Conservation (phyloP, 1,140 invertebrate genomes). For the Araneus ventricosus region DNA sequence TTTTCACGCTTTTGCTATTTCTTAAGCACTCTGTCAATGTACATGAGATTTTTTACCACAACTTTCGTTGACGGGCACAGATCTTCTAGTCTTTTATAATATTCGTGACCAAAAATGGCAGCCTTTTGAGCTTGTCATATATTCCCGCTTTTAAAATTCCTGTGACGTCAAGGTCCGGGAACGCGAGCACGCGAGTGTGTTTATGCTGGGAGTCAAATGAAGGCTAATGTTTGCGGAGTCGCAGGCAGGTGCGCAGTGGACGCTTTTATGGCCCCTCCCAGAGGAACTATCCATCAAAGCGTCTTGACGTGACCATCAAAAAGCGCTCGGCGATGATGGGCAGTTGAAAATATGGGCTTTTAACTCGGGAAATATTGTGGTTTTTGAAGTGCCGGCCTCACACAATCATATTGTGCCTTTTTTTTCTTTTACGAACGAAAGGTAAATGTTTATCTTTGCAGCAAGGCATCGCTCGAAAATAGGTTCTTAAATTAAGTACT, state of each 20-base stretch:
- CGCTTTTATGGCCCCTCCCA: neutral
- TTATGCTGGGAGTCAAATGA: neutral
- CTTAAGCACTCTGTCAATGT: too few species aligned
- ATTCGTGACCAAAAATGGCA: neutral
- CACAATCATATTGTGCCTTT: too few species aligned
- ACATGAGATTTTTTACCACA: too few species aligned
- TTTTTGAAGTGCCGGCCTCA: neutral
- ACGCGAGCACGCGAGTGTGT: neutral
- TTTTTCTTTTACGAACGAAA: neutral
- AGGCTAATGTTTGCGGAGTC: neutral
- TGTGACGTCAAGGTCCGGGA: neutral
- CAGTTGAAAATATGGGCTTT: neutral
- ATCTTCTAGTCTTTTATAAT: too few species aligned
- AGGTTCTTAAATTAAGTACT: too few species aligned
- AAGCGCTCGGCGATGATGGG: neutral
- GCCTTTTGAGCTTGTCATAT: neutral
- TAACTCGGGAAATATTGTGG: neutral
- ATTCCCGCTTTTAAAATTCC: neutral
- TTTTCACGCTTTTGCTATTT: too few species aligned
- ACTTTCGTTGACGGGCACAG: too few species aligned
- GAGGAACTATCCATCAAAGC: neutral
- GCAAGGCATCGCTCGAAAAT: too few species aligned
- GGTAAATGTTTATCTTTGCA: too few species aligned
- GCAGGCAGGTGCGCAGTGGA: neutral
- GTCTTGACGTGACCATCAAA: neutral